Base-by-base conservation (phyloP, 2,113 vertebrate genomes). In the Motacilla tschutschensis region DNA sequence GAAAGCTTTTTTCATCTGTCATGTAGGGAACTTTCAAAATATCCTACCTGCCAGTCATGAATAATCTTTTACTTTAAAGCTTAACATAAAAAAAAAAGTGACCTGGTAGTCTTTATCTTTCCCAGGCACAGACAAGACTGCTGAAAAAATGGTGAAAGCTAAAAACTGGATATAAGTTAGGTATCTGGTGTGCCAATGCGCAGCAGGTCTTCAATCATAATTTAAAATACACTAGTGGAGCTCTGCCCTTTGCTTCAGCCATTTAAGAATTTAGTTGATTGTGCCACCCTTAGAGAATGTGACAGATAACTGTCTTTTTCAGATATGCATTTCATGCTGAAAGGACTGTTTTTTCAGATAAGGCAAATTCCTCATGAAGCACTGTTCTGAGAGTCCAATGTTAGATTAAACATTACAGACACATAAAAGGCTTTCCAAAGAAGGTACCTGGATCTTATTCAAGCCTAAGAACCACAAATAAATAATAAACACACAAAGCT, bases 341-440 rank as follows among this genome's bases (percentile, higher is more conserved):
- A 80, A 78, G 26, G 36, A 62, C 22, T 76, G 26, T 0, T 4
- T 33, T 48, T 75, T n/a, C 71, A 28, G 60, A 59, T 65, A 44
- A 26, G 29, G 50, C 13, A 0, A 8, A 63, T 25, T 84, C 58
- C 77, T 71, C 29, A 9, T 5, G 36, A 83, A 85, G 74, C 10
- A 24, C 36, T 25, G 14, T 38, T 71, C 41, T 85, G 17, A 72
- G 38, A 80, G 28, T 40, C 65, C 4, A 0, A 4, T 7, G 13
- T 25, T 59, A 70, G 31, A 48, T 66, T 50, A 80, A 85, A 80
- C 28, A 51, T 22, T 15, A 28, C 40, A 77, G 29, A 47, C 4
- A 73, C 40, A 79, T 67, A 78, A 88, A 92, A 91, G 19, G 14
- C 54, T 74, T 88, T 79, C 62, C 72, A 73, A 55, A 84, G 54